A percentile compares a stretch with the other conserved stretches of the same genome.
Conservation (phyloP, 1,140 invertebrate genomes). For the Dreissena rostriformis region DNA sequence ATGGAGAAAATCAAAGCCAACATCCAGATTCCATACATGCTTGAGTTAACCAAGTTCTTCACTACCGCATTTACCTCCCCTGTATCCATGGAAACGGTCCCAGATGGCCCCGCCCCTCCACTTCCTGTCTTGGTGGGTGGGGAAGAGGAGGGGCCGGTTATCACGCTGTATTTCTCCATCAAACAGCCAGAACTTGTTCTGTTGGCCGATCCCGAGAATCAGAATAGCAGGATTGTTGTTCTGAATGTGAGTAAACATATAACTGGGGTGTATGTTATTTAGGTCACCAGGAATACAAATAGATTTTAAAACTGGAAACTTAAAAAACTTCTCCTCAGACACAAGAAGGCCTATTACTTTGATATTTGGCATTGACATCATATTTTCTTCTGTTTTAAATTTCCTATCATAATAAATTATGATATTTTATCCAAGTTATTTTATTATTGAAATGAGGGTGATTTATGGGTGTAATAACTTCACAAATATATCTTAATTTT, state of each 20-base stretch:
- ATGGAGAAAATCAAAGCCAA: constrained; percentile 89
- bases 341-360: too few species aligned
- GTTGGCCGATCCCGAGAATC: constrained; percentile 86
- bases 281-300: too few species aligned
- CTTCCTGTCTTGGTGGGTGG: constrained; percentile 1
- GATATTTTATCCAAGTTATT: neutral
- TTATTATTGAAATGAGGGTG: too few species aligned
- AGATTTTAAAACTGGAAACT: too few species aligned
- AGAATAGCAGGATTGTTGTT: constrained; percentile 88
- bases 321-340: too few species aligned
- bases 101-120: constrained; percentile 9
- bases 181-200: constrained; percentile 91
- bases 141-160: constrained; percentile 36
- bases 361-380: too few species aligned
- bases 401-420: neutral
- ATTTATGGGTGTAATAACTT: too few species aligned
- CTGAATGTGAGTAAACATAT: constrained; percentile 80
- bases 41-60: constrained; percentile 86
- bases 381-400: neutral
- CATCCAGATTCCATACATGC: constrained; percentile 87
- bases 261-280: too few species aligned
- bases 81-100: constrained; percentile 1
- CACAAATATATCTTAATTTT: too few species aligned
- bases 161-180: constrained; percentile 79
- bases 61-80: constrained; percentile 43